Base-by-base conservation (phyloP, 2,113 vertebrate genomes). In the Scartelaos histophorus region DNA sequence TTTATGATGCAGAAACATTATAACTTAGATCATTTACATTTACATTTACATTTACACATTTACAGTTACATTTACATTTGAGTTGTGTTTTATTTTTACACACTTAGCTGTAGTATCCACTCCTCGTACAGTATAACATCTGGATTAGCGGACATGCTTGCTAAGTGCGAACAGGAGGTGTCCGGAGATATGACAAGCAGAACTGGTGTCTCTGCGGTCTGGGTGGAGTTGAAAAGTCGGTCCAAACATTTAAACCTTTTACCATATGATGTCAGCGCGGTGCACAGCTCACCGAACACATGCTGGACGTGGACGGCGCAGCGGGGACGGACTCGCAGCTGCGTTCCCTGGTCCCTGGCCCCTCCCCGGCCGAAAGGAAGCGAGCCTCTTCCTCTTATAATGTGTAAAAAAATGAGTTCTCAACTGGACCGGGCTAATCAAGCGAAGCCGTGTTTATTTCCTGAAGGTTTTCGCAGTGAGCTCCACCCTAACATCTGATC, bases 131-230 rank as follows among this genome's bases (percentile, higher is more conserved):
- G 57, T 29, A 16, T 13, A 15, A 22, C 90, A 88, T 92, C 87
- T 89, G 86, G 82, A 79, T 21, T 22, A 34, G 47, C 22, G 68
- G 51, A 64, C 58, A n/a, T 3, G 61, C 75, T 54, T 21, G 6
- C 53, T 72, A 70, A 69, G 45, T 35, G 66, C 34, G 21, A 66
- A 38, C 53, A 79, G 84, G 87, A 64, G 87, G 69, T 16, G 73
- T 69, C 64, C 58, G 24, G 45, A 66, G 45, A 25, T 74, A 19
- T 22, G 73, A 86, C 78, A 80, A 88, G 86, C 82, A 82, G 16
- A 89, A 82, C 82, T 82, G 87, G 78, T 67, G 80, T 91, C 90
- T 88, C 93, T 73, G 34, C 19, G 54, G 87, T 73, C 76, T 90
- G 90, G 92, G 92, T 85, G 92, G 93, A 90, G 87, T 70, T 72